These are phyloP conservation scores for Muscicapa adusta DNA, from an alignment of 2,113 vertebrate genomes.

Conservation along the genomic window DNA sequence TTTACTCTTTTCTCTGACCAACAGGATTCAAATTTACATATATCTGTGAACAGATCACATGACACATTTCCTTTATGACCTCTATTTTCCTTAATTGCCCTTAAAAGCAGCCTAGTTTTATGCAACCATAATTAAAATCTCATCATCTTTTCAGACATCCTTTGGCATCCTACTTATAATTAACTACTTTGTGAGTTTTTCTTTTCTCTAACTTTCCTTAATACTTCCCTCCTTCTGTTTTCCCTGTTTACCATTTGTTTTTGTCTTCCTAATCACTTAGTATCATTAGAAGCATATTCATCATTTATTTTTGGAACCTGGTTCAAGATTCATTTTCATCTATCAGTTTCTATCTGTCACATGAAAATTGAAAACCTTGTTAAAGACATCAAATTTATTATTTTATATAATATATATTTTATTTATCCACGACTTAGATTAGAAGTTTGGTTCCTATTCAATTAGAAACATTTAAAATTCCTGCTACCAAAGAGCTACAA, in stretches of 20 bases:
- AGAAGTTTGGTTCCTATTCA: neutral
- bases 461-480: neutral
- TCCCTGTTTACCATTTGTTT: neutral
- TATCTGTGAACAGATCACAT: neutral
- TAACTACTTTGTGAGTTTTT: neutral
- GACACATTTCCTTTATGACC: neutral
- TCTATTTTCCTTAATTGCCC: neutral
- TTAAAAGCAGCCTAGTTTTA: neutral
- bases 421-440: neutral
- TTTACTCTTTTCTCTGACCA: neutral
- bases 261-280: neutral
- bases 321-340: neutral
- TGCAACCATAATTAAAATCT: neutral
- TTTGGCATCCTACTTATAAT: neutral
- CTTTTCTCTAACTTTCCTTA: neutral
- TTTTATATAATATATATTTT: neutral
- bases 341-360: neutral
- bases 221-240: neutral
- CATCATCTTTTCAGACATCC: neutral
- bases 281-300: neutral
- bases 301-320: neutral
- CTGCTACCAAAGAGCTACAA: neutral
- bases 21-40: neutral
- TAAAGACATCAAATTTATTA: neutral
- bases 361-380: neutral